A percentile compares a stretch with the other conserved stretches of the same genome.
Conservation (phyloP, 2,888 invertebrate genomes). For the Dryadula phaetusa region DNA sequence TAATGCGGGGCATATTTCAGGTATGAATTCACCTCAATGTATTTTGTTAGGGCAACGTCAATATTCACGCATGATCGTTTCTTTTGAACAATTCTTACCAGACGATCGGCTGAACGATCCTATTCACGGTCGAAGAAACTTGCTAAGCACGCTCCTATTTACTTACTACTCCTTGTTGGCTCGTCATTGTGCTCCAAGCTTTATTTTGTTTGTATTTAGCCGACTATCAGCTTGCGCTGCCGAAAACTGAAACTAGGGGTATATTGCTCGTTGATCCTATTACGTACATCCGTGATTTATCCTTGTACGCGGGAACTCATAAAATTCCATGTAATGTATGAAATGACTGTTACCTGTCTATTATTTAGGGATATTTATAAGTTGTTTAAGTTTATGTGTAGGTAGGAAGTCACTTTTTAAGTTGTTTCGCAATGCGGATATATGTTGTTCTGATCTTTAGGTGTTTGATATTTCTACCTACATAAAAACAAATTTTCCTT, state of each 20-base stretch:
- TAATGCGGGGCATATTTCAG: conserved; percentile 34
- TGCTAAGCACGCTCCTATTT: conserved; percentile 51
- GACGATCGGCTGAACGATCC: conserved; percentile 48
- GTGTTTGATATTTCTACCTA: background rate
- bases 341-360: conserved; percentile 2
- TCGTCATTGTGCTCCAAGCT: conserved; percentile 35
- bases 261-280: conserved; percentile 35
- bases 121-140: conserved; percentile 52
- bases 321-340: conserved; percentile 31
- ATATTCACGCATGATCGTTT: conserved; percentile 56
- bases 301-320: conserved; percentile 30
- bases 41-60: conserved; percentile 50
- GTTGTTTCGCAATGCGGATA: background rate
- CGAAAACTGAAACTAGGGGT: conserved; percentile 28
- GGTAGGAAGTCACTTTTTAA: background rate
- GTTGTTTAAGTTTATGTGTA: background rate
- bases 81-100: conserved; percentile 53
- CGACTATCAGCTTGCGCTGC: conserved; percentile 34
- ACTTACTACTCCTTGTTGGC: conserved; percentile 37
- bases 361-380: conserved; percentile 23
- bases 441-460: background rate
- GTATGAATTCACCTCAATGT: conserved; percentile 41
- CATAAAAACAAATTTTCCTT: no score
- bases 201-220: conserved; percentile 39
- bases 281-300: conserved; percentile 38